A percentile compares a stretch with the other conserved stretches of the same genome.
Conservation (phyloP, 1,140 invertebrate species). For the Atta texana region DNA sequence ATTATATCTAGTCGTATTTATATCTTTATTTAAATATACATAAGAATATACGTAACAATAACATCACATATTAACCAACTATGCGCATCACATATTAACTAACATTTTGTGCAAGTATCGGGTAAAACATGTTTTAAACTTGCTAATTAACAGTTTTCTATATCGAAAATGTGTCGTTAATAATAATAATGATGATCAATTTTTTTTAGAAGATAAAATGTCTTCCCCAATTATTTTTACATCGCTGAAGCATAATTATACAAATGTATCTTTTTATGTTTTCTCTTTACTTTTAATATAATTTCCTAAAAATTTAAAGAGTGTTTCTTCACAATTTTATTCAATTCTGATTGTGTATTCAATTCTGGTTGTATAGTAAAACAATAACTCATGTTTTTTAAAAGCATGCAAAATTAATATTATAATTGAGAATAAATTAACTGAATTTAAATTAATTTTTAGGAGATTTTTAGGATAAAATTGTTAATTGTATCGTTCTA, state of each 20-base stretch:
- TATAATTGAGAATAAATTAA: not conserved
- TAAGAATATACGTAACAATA: slow-evolving; percentile 16
- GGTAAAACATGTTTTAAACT: slow-evolving; percentile 32
- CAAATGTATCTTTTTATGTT: not conserved
- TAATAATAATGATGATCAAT: not conserved
- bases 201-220: not conserved
- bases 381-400: not conserved
- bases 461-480: not conserved
- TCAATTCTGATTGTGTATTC: not conserved
- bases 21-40: no score
- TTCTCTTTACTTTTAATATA: not conserved
- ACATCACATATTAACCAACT: not conserved
- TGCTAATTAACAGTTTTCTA: not conserved
- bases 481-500: not conserved
- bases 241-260: not conserved
- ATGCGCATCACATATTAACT: slow-evolving; percentile 34
- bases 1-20: no score
- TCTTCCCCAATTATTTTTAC: not conserved
- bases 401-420: not conserved
- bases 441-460: not conserved
- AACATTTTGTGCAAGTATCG: slow-evolving; percentile 43
- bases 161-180: not conserved
- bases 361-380: not conserved
- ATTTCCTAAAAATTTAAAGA: not conserved
- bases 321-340: not conserved